Evolutionary conservation across 2,888 invertebrate genomes (phyloP), one percentile per base, ranked within the genome.

Genomic region (Steromphala cineraria): DNA sequence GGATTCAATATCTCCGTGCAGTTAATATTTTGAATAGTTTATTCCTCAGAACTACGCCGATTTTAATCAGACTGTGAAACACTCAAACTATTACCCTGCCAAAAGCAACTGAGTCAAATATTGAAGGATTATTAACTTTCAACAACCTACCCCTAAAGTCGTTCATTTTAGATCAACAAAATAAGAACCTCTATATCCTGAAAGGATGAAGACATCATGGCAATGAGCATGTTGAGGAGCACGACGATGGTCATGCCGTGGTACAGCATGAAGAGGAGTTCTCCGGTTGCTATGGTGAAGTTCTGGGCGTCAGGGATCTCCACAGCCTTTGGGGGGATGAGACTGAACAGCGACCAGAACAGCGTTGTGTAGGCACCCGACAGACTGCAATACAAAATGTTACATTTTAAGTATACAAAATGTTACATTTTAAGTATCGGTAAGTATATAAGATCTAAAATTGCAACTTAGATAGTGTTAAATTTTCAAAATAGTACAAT

Each of bases 201-300:
- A 86, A 94, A 94, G 8, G 94, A 94, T 83, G 92, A 92, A 62
- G 94, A 94, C 94, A 94, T 94, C 94, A 94, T 94, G 82, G 94
- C 94, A 82, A 94, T 94, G 56, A 94, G 92, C 94, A 94, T 94
- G 88, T 94, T 94, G 80, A 94, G 93, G 83, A 94, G 92, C 4
- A 94, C 94, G n/a, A 94, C 94, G 86, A 94, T 93, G 55, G 93
- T 94, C 93, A 94, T 93, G 75, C 92, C 92, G 84, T 94, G 94
- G 88, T 94, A 94, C 36, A 93, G 92, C 88, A 94, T 93, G 75
- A 94, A 93, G 67, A 94, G 89, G 36, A 92, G 86, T 85, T 94
- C 93, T 1, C 94, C 94, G 46, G 94, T 91, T 80, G 90, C 87
- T 85, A 92, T 91, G n/a, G 94, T 94, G 87, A 93, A 93, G 31